Evolutionary conservation across 2,797 vertebrate species (phyloP), one percentile per base, ranked within the genome.

Genomic region (Ptychobarbus kaznakovi): DNA sequence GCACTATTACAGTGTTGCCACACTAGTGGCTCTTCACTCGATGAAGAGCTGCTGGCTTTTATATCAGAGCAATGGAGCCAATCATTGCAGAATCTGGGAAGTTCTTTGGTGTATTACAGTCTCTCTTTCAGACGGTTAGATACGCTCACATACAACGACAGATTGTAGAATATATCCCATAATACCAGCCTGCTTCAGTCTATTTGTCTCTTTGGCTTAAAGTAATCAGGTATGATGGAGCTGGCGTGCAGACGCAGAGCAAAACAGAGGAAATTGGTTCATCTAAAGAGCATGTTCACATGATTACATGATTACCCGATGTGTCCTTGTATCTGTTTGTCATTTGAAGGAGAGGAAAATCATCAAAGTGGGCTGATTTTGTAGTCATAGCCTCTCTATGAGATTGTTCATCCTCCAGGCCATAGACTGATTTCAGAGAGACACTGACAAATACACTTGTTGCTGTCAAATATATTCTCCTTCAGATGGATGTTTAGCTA

Each of bases 1-100:
- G 87, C 70, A 65, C 90, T 91, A 93, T 94, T 92, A 93, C 90
- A 90, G 90, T 94, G 93, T 94, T 93, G 93, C 92, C 92, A 93
- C 93, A 94, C 94, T 93, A 94, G 89, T 88, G 78, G 87, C 93
- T 92, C 93, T 94, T 87, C 88, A 92, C 72, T 76, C 61, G 15
- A 79, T 80, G 92, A 92, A 89, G 91, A 92, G 92, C 93, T 93
- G 91, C 94, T 94, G 89, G 42, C 40, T 86, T 89, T 89, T 86
- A 89, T 63, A 86, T 90, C 56, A 83, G 63, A 70, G 83, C 91
- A 91, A 92, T 92, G 86, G 90, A 92, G 92, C 91, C 93, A 92
- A 93, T 91, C 92, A 89, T 90, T 94, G 93, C 90, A 93, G 91
- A 91, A 92, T 90, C 90, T 92, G 92, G 90, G 84, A 93, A 86